A percentile compares a stretch with the other conserved stretches of the same genome.
Conservation (phyloP, 30 jellyfish, hydroid and myxozoan species). For the Euphysa ruthae region DNA sequence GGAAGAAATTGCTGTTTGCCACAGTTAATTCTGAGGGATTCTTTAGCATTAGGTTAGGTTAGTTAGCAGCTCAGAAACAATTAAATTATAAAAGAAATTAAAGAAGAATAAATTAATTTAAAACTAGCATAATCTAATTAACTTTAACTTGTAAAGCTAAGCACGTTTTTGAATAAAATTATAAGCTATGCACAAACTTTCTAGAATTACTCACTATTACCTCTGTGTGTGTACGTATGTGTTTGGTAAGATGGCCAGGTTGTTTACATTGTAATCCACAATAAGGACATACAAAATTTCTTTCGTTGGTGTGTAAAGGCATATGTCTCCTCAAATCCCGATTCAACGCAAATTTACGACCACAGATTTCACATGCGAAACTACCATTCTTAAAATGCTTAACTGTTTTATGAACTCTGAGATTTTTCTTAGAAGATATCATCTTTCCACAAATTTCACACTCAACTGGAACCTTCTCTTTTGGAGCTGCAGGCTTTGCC, state of each 20-base stretch:
- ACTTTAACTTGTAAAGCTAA: too few relatives aligned
- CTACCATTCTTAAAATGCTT: conserved; percentile 30
- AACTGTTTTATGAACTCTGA: conserved; percentile 38
- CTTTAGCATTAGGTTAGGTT: too few relatives aligned
- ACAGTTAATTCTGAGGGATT: too few relatives aligned
- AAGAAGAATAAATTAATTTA: too few relatives aligned
- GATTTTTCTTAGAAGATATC: conserved; percentile 30
- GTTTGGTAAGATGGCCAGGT: conserved; percentile 39
- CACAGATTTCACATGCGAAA: conserved; percentile 35
- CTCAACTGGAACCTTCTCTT: conserved; percentile 27
- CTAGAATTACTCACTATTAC: too few relatives aligned
- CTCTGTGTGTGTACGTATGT: conserved; percentile 35
- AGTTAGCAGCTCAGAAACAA: too few relatives aligned
- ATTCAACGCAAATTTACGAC: conserved; percentile 38
- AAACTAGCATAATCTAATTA: too few relatives aligned
- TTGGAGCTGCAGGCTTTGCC: conserved; percentile 5
- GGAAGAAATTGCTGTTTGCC: too few relatives aligned
- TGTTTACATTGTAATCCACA: conserved; percentile 38
- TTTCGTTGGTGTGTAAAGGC: conserved; percentile 37
- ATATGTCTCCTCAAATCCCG: conserved; percentile 29
- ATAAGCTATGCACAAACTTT: too few relatives aligned
- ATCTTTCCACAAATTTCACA: conserved; percentile 36
- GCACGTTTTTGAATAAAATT: too few relatives aligned
- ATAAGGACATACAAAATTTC: conserved; percentile 21
- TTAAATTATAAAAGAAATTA: too few relatives aligned